Evolutionary conservation across 2,113 vertebrate species (phyloP).

Genomic region (Rhinolophus ferrumequinum): DNA sequence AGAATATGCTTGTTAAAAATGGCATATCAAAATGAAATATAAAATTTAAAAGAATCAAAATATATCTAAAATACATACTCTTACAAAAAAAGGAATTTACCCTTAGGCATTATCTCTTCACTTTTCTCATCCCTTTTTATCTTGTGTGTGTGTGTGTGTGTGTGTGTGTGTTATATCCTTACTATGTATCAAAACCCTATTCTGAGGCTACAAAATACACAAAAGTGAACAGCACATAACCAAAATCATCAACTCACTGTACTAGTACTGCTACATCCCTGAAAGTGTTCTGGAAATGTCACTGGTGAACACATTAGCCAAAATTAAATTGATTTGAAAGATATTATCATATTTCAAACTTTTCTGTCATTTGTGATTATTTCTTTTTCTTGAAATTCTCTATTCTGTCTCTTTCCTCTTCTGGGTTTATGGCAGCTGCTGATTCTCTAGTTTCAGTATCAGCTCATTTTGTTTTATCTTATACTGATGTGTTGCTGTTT

Average conservation of each 20-base stretch:
- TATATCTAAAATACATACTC: background rate
- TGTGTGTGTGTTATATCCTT: background rate
- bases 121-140: background rate
- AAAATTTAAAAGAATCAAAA: background rate
- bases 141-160: background rate
- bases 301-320: background rate
- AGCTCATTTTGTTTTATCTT: background rate
- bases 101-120: background rate
- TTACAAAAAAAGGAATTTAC: background rate
- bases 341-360: background rate
- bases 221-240: background rate
- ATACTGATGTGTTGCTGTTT: background rate
- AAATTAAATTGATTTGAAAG: background rate
- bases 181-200: background rate
- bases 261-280: background rate
- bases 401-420: background rate
- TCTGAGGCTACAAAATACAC: background rate
- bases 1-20: background rate
- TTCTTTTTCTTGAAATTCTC: background rate
- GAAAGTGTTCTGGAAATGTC: background rate
- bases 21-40: background rate
- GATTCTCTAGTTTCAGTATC: background rate
- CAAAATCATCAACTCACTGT: background rate
- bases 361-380: background rate
- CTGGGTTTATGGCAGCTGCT: background rate